Percentiles rank a stretch among this genome's conserved stretches.
phyloP scores from a whole-genome alignment of 1,140 invertebrate genomes.

The Danaus plexippus region DNA sequence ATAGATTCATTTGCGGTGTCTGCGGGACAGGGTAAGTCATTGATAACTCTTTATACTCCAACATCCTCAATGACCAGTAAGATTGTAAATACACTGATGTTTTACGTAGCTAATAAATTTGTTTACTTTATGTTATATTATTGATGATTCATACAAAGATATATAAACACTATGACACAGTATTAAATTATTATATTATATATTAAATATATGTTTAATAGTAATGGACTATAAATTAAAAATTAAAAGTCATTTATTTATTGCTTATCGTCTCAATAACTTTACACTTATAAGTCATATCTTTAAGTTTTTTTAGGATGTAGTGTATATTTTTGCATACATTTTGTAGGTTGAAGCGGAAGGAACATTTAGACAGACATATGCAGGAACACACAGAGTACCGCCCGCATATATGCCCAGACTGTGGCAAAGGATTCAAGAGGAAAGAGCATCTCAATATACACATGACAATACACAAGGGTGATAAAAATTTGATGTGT shows the following conservation, averaged over 20 bases:
- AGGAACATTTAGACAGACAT: slow-evolving; percentile 84
- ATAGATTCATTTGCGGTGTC: slow-evolving; percentile 75
- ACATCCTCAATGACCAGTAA: too few species aligned
- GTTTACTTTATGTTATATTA: too few species aligned
- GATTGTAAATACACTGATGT: too few species aligned
- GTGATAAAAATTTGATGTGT: slow-evolving; percentile 81
- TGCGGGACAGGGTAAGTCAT: slow-evolving; percentile 67
- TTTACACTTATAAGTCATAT: slow-evolving; percentile 7
- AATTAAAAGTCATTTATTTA: too few species aligned
- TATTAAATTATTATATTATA: too few species aligned
- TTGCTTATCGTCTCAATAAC: too few species aligned
- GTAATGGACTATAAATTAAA: too few species aligned
- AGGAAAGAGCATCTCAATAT: slow-evolving; percentile 85
- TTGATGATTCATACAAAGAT: too few species aligned
- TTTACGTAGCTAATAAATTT: too few species aligned
- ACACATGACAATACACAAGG: slow-evolving; percentile 83
- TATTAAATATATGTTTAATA: too few species aligned
- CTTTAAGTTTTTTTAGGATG: slow-evolving; percentile 1
- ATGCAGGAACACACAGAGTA: slow-evolving; percentile 83
- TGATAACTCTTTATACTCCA: too few species aligned
- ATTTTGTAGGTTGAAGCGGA: slow-evolving; percentile 78
- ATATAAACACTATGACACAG: too few species aligned
- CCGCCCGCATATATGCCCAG: slow-evolving; percentile 77
- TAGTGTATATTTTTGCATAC: not conserved
- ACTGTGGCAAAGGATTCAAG: slow-evolving; percentile 84